Evolutionary conservation across 2,113 vertebrate species (phyloP).

Genomic region (Oenanthe melanoleuca): DNA sequence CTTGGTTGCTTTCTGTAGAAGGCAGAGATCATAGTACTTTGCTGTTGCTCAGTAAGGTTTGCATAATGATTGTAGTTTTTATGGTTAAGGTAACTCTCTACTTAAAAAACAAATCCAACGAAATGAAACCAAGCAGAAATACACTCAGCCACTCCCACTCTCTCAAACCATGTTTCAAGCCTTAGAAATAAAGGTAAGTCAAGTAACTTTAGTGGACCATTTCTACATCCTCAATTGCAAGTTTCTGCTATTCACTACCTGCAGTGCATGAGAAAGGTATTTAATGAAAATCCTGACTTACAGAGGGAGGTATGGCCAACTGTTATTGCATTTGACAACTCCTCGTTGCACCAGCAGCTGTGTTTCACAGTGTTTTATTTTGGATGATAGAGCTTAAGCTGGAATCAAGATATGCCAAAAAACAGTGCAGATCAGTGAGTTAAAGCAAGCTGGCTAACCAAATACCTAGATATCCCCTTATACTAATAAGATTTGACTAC

Average conservation of each 20-base stretch:
- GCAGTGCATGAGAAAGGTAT: not conserved
- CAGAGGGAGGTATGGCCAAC: not conserved
- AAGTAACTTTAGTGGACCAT: not conserved
- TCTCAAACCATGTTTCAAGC: not conserved
- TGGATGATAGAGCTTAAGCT: not conserved
- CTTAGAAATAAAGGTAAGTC: not conserved
- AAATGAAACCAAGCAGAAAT: not conserved
- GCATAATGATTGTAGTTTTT: not conserved
- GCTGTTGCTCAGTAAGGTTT: not conserved
- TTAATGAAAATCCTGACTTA: not conserved
- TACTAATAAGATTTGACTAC: not conserved
- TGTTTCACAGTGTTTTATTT: not conserved
- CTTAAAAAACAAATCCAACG: not conserved
- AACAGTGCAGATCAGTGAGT: not conserved
- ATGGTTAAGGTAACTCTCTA: not conserved
- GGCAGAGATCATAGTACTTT: not conserved
- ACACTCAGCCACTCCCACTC: accelerated
- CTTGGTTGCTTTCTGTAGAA: not conserved
- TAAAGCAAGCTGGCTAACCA: not conserved
- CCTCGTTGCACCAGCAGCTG: not conserved
- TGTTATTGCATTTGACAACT: not conserved
- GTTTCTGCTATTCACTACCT: not conserved
- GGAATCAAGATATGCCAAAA: not conserved
- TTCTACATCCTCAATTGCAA: not conserved
- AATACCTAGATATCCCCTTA: not conserved